Evolutionary conservation across 2,888 invertebrate genomes (phyloP).

Genomic region (Xanthorhoe spadicearia): DNA sequence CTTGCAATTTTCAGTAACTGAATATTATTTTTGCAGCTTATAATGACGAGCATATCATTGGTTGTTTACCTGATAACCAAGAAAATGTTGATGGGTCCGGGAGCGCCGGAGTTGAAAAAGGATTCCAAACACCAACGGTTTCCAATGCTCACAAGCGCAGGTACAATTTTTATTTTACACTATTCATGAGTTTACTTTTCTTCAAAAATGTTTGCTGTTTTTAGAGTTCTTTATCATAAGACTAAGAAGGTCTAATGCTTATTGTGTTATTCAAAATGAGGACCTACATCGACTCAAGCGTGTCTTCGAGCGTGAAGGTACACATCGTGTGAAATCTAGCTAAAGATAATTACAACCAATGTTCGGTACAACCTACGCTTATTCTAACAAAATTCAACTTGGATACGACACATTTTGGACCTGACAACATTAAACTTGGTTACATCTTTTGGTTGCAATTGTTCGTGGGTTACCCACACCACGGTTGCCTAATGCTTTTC

Average conservation of each 20-base stretch:
- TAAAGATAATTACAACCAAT: conserved; percentile 3
- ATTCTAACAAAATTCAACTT: not conserved
- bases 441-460: too few relatives aligned
- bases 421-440: too few relatives aligned
- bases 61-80: conserved; percentile 63
- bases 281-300: not conserved
- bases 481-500: too few relatives aligned
- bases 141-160: conserved; percentile 71
- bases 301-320: conserved; percentile 16
- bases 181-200: not conserved
- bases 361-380: not conserved
- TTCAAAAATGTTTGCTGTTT: too few relatives aligned
- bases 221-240: not conserved
- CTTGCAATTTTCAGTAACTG: not conserved
- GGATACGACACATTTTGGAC: not conserved
- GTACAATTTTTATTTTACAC: conserved; percentile 48
- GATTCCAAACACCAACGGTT: conserved; percentile 68
- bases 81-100: conserved; percentile 53
- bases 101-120: conserved; percentile 46
- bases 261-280: conserved; percentile 1
- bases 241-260: not conserved
- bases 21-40: conserved; percentile 60
- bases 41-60: conserved; percentile 61
- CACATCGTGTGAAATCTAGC: conserved; percentile 9
- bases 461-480: too few relatives aligned